Percentiles rank a stretch among this genome's conserved stretches.
Conservation (phyloP, 2,888 invertebrate species). For the Bellardia bayeri region DNA sequence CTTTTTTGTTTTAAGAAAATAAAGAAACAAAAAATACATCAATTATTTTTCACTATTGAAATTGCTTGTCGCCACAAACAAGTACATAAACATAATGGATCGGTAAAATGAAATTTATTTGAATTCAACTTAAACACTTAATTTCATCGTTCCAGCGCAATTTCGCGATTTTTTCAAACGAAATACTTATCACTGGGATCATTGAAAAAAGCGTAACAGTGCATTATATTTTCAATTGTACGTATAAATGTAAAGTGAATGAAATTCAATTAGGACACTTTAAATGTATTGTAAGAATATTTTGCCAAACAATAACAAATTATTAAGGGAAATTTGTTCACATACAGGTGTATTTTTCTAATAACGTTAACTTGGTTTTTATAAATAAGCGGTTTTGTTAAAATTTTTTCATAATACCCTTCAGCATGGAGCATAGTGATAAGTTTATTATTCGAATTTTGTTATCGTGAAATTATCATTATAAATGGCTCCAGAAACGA, state of each 20-base stretch:
- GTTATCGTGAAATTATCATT: too few relatives aligned
- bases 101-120: constrained; percentile 64
- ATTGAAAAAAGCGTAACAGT: constrained; percentile 56
- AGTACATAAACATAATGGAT: constrained; percentile 59
- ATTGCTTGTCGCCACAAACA: constrained; percentile 50
- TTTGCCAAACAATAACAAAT: constrained; percentile 53
- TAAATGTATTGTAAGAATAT: not conserved
- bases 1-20: constrained; percentile 68
- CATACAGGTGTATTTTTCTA: too few relatives aligned
- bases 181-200: constrained; percentile 40
- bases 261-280: constrained; percentile 50
- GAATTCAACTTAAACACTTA: not conserved
- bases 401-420: too few relatives aligned
- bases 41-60: constrained; percentile 62
- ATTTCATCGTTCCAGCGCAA: constrained; percentile 57
- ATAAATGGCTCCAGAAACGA: too few relatives aligned
- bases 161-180: constrained; percentile 57
- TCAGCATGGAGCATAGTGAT: too few relatives aligned
- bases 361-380: too few relatives aligned
- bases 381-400: too few relatives aligned
- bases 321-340: not conserved
- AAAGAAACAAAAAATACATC: constrained; percentile 66
- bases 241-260: not conserved
- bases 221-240: constrained; percentile 9
- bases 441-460: too few relatives aligned